Base-by-base conservation (phyloP, 2,113 vertebrate species). In the Myotis davidii region DNA sequence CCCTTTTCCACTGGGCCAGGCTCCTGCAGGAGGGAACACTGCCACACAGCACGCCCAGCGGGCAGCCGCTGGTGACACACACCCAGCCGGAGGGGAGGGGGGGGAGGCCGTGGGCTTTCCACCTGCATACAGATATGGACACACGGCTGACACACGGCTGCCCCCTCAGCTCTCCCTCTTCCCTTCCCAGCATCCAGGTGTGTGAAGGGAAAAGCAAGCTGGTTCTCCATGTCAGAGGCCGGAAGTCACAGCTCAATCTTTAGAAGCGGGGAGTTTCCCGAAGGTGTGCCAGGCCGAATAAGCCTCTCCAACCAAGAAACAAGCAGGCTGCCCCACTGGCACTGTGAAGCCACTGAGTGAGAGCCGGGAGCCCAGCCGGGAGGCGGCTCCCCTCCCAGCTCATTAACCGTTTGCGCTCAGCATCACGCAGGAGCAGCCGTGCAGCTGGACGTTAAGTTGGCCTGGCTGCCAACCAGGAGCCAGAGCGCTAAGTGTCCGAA, bases 321-420 rank as follows among this genome's bases (percentile, higher is more conserved):
- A 97, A 98, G 97, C 92, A 86, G 90, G 64, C 95, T 91, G 95
- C 91, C 94, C 97, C 97, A 98, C 97, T 72, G 97, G 97, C 54
- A 82, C 78, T 20, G 77, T 6, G 29, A 85, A 93, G 88, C 82
- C 90, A 32, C 76, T 6, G 90, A 94, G 73, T 54, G 34, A 90
- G 86, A 90, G 86, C 72, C 37, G 5, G 61, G 88, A 70, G 48
- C 23, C 92, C 48, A 45, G 64, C 64, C 92, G 10, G 69, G 56
- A 61, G 85, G 81, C 67, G 34, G 90, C 50, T 94, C 85, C 69
- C 72, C 97, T 94, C 97, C 96, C 83, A 98, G 96, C 97, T 97
- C 97, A 95, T 97, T 98, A 98, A 97, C 96, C 96, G 92, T 96
- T 87, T 90, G 97, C 91, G 97, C 98, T 98, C 23, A 59, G 84